Percentiles rank a stretch among this genome's conserved stretches.
phyloP scores from a whole-genome alignment of 2,113 vertebrate species.

The Pampusana beccarii region DNA sequence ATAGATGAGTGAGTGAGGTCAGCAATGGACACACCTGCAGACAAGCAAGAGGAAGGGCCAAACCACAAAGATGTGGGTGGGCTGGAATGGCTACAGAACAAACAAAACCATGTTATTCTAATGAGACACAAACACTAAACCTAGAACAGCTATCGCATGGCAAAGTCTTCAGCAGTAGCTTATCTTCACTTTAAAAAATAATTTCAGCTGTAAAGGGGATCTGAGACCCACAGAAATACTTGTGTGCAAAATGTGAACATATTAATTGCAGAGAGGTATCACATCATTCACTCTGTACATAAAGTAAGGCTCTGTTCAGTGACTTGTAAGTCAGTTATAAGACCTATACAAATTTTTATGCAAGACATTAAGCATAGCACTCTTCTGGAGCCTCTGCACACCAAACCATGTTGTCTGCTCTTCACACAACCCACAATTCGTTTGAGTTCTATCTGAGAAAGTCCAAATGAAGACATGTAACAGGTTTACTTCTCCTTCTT shows the following conservation, averaged over 20 bases:
- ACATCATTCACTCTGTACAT: background rate
- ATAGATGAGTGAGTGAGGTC: constrained; percentile 61
- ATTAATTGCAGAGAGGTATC: background rate
- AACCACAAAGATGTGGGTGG: constrained; percentile 70
- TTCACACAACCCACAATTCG: background rate
- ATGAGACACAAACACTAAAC: constrained; percentile 29
- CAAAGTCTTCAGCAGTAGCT: background rate
- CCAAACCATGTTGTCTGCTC: background rate
- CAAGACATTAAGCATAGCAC: background rate
- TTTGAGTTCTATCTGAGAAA: background rate
- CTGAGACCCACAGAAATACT: background rate
- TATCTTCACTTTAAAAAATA: background rate
- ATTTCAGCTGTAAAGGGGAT: background rate
- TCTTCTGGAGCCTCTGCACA: background rate
- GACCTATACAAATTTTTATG: background rate
- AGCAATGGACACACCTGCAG: constrained; percentile 74
- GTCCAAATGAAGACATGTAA: background rate
- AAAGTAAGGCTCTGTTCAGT: background rate
- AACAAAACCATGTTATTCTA: constrained; percentile 59
- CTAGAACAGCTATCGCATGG: constrained; percentile 32
- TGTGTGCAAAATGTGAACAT: background rate
- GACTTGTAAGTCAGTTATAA: background rate
- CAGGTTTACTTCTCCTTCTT: background rate
- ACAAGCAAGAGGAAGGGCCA: constrained; percentile 61
- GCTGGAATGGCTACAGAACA: constrained; percentile 61